These are phyloP conservation scores for Ypsolopha sequella DNA, from an alignment of 2,888 invertebrate species.

Conservation along the genomic window DNA sequence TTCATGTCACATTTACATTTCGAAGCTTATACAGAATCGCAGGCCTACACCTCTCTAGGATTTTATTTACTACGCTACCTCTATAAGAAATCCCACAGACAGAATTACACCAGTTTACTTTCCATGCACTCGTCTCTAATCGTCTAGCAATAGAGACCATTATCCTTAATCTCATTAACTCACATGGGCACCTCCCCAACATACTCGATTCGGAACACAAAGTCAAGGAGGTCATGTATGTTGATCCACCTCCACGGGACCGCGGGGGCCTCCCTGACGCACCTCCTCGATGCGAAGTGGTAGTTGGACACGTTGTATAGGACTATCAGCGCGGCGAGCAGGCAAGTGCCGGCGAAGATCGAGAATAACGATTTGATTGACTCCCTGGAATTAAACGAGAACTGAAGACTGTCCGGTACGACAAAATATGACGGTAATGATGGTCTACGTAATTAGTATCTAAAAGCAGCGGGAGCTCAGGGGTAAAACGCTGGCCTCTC, in stretches of 20 bases:
- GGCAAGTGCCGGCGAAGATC: constrained; percentile 51
- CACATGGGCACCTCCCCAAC: constrained; percentile 59
- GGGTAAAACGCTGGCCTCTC: no score
- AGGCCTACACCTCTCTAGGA: no score
- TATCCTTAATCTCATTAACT: constrained; percentile 3
- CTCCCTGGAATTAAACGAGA: constrained; percentile 43
- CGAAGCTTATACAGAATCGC: no score
- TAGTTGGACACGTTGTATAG: constrained; percentile 29
- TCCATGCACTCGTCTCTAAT: no score
- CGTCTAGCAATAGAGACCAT: not conserved
- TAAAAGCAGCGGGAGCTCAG: no score
- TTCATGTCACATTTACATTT: no score
- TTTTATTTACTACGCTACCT: no score
- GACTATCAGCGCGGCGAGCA: constrained; percentile 35
- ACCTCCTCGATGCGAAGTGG: constrained; percentile 4
- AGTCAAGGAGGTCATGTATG: constrained; percentile 45
- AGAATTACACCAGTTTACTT: no score
- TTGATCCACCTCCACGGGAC: constrained; percentile 52
- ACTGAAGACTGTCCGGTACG: not conserved
- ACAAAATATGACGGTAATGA: no score
- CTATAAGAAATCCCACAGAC: no score
- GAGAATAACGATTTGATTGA: constrained; percentile 50
- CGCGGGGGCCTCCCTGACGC: constrained; percentile 14
- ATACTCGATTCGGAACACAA: constrained; percentile 51
- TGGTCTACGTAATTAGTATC: no score